Conservation (phyloP, 2,888 invertebrate species). For the Cremastobaeus sp. region DNA sequence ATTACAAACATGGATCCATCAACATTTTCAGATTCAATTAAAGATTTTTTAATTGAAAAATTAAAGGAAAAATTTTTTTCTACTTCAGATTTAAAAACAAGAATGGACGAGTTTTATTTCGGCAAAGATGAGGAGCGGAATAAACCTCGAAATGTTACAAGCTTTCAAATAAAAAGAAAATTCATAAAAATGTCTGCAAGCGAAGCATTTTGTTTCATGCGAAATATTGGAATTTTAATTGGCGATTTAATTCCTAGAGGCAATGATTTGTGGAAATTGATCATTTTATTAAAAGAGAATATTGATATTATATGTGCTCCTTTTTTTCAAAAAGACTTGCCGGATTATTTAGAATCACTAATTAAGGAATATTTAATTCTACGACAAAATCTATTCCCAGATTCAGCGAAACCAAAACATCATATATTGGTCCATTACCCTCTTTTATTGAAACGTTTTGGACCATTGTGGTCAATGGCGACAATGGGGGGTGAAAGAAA, state of each 20-base stretch:
- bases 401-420: not conserved
- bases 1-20: too few relatives aligned
- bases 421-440: constrained; percentile 1
- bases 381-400: not conserved
- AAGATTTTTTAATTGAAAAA: too few relatives aligned
- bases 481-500: not conserved
- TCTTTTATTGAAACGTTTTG: not conserved
- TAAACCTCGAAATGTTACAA: too few relatives aligned
- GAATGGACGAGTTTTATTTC: too few relatives aligned
- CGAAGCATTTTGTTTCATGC: not conserved
- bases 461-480: not conserved
- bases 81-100: not conserved
- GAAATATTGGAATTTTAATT: not conserved
- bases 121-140: too few relatives aligned
- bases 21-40: too few relatives aligned
- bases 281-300: not conserved
- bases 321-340: not conserved
- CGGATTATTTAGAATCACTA: not conserved
- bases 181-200: constrained; percentile 8
- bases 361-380: not conserved
- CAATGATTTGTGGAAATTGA: not conserved
- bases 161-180: too few relatives aligned
- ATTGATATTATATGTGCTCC: not conserved
- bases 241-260: not conserved
- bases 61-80: not conserved